These are phyloP conservation scores for Phocoena sinus DNA, from an alignment of 2,113 vertebrate species.

Conservation along the genomic window DNA sequence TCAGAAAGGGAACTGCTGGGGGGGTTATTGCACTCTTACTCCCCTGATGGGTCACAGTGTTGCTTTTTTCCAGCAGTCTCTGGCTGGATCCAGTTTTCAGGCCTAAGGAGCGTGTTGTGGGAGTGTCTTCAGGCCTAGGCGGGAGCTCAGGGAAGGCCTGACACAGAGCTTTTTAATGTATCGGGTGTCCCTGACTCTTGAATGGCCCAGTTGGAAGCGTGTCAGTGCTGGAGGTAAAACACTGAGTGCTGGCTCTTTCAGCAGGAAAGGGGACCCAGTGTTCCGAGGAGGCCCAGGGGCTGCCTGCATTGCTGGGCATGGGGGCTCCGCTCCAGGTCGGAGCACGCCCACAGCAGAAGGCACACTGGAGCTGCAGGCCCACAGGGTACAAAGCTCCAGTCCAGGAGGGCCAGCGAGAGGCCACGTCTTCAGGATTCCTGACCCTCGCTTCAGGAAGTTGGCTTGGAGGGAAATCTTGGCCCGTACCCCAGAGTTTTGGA, in stretches of 20 bases:
- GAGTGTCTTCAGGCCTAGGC: not conserved
- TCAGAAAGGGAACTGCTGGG: not conserved
- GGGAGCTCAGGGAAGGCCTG: not conserved
- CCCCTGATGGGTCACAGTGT: not conserved
- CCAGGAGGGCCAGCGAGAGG: not conserved
- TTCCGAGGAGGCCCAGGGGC: not conserved
- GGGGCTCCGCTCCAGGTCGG: not conserved
- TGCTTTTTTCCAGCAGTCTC: not conserved
- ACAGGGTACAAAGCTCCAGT: not conserved
- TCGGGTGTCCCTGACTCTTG: not conserved
- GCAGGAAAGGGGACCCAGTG: not conserved
- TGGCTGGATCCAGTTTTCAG: slow-evolving; percentile 6
- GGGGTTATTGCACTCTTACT: not conserved
- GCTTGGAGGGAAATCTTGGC: not conserved
- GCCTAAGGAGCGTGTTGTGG: not conserved
- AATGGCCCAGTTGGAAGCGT: not conserved
- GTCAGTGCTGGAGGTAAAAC: not conserved
- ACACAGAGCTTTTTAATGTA: not conserved
- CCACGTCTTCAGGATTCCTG: not conserved
- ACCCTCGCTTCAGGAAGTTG: not conserved
- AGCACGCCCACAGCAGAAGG: not conserved
- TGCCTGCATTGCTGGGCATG: rapidly evolving
- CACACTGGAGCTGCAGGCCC: not conserved
- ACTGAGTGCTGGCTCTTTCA: not conserved
- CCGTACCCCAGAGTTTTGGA: not conserved